A percentile compares a stretch with the other conserved stretches of the same genome.
These are phyloP conservation scores for Meandrusa payeni DNA, from an alignment of 2,888 invertebrate genomes.

Conservation along the genomic window DNA sequence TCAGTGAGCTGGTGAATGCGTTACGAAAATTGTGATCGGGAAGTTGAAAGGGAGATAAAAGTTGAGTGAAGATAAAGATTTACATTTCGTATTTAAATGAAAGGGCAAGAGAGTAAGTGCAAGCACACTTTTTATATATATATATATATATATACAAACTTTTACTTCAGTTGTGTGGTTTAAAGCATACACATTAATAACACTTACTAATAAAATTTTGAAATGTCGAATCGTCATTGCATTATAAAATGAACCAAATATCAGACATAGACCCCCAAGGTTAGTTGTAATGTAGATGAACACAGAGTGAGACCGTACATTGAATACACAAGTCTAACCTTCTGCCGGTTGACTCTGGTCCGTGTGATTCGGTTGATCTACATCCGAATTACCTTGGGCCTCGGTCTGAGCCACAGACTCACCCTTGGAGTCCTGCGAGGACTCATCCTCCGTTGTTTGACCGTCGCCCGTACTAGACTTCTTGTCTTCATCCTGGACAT, in stretches of 20 bases:
- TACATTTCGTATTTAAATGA: too few relatives aligned
- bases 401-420: slow-evolving; percentile 50
- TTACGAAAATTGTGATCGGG: too few relatives aligned
- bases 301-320: slow-evolving; percentile 37
- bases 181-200: too few relatives aligned
- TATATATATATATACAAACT: too few relatives aligned
- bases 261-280: slow-evolving; percentile 39
- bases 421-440: slow-evolving; percentile 79
- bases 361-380: slow-evolving; percentile 58
- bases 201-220: too few relatives aligned
- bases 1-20: too few relatives aligned
- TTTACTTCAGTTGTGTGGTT: too few relatives aligned
- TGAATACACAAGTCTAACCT: slow-evolving; percentile 51
- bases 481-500: slow-evolving; percentile 73
- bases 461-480: slow-evolving; percentile 71
- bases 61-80: too few relatives aligned
- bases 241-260: slow-evolving; percentile 3
- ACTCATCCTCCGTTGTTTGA: slow-evolving; percentile 76
- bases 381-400: slow-evolving; percentile 66
- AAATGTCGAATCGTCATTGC: too few relatives aligned
- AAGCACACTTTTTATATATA: too few relatives aligned
- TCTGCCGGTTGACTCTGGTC: slow-evolving; percentile 29
- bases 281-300: slow-evolving; percentile 73
- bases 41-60: too few relatives aligned
- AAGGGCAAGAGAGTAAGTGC: too few relatives aligned